These are phyloP conservation scores for Phocoena sinus DNA, from an alignment of 2,113 vertebrate species.

Conservation along the genomic window DNA sequence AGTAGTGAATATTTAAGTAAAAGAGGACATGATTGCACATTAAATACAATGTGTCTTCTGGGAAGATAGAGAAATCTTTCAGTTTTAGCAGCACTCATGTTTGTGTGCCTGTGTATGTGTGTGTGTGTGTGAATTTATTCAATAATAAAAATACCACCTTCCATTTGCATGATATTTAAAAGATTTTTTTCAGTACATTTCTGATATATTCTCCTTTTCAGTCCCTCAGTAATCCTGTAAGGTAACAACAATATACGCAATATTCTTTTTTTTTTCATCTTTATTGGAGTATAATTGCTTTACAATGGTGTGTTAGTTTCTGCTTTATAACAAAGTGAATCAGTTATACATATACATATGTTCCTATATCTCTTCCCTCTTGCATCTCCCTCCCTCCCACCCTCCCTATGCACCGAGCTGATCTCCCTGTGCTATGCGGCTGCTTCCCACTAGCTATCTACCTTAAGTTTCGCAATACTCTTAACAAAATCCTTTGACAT, in stretches of 20 bases:
- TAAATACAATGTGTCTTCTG: slow-evolving; percentile 9
- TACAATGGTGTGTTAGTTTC: no score
- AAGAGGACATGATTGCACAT: slow-evolving; percentile 12
- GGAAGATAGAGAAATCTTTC: background rate
- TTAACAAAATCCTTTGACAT: background rate
- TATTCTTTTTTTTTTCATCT: background rate
- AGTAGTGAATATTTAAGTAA: slow-evolving; percentile 32
- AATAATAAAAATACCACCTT: background rate
- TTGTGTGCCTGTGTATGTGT: background rate
- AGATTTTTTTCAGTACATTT: background rate
- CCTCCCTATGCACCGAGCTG: no score
- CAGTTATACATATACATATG: no score
- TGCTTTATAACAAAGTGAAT: no score
- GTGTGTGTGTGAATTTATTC: background rate
- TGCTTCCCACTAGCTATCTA: no score
- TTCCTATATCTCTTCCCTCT: no score
- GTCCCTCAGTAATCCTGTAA: background rate
- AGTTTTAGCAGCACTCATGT: background rate
- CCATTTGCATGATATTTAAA: background rate
- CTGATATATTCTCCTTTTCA: background rate
- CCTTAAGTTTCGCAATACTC: background rate
- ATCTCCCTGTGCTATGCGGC: no score
- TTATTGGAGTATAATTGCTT: no score
- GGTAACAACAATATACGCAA: background rate
- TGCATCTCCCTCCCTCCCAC: no score